phyloP scores from a whole-genome alignment of 2,113 vertebrate genomes.

The Alces alces region DNA sequence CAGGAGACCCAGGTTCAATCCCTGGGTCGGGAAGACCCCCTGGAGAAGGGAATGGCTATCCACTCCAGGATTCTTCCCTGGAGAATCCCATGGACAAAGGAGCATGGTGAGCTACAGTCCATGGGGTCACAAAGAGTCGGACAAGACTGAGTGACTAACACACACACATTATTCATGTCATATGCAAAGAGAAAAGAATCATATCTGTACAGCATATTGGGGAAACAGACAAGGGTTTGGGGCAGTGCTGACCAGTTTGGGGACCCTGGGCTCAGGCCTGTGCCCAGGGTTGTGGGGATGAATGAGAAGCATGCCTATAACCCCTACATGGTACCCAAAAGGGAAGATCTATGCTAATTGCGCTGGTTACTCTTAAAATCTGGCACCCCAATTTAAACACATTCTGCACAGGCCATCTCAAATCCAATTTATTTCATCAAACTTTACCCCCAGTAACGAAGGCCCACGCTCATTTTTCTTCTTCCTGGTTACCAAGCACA shows the following conservation, averaged over 20 bases:
- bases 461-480: not conserved
- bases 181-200: not conserved
- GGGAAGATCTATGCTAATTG: not conserved
- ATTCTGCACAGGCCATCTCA: not conserved
- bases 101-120: not conserved
- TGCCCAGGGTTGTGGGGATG: not conserved
- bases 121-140: not conserved
- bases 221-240: not conserved
- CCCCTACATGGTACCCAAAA: not conserved
- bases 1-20: not conserved
- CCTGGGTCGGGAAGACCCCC: not conserved
- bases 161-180: not conserved
- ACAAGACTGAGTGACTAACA: not conserved
- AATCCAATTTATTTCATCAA: not conserved
- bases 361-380: not conserved
- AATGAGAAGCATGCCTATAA: not conserved
- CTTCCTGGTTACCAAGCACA: not conserved
- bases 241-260: not conserved
- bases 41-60: not conserved
- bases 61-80: not conserved
- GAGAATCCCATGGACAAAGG: not conserved
- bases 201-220: not conserved
- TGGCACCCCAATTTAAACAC: not conserved
- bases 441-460: not conserved
- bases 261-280: not conserved